Percentiles rank a stretch among this genome's conserved stretches.
phyloP scores from a whole-genome alignment of 2,797 vertebrate species.

The Brachyrhaphis roseni region DNA sequence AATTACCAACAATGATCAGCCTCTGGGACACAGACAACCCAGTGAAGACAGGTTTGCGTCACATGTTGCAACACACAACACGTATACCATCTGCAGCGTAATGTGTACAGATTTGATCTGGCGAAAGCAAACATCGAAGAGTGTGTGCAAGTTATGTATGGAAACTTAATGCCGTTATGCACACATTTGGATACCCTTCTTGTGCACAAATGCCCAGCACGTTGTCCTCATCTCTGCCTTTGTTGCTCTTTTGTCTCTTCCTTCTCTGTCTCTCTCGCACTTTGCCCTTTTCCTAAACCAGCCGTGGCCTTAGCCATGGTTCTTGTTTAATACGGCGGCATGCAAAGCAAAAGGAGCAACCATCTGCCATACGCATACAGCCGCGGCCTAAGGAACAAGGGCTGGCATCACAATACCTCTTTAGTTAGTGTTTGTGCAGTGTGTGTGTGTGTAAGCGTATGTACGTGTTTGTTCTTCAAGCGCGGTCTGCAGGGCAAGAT shows the following conservation, averaged over 20 bases:
- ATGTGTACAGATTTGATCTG: slow-evolving; percentile 1
- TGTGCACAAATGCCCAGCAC: slow-evolving; percentile 34
- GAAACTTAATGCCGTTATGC: slow-evolving; percentile 28
- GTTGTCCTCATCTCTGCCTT: slow-evolving; percentile 54
- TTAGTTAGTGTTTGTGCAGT: slow-evolving; percentile 47
- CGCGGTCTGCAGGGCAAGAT: slow-evolving; percentile 75
- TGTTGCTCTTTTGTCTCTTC: slow-evolving; percentile 62
- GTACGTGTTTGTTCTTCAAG: slow-evolving; percentile 66
- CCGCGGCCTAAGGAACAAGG: slow-evolving; percentile 65
- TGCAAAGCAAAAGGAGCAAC: slow-evolving; percentile 73
- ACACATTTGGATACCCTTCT: slow-evolving; percentile 43
- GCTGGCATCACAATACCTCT: slow-evolving; percentile 74
- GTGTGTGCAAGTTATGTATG: slow-evolving; percentile 6
- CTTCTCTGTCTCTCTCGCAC: slow-evolving; percentile 50
- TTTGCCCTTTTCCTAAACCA: slow-evolving; percentile 74
- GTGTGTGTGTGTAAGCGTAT: slow-evolving; percentile 33
- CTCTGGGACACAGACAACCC: neutral
- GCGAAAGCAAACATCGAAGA: neutral
- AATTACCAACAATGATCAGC: slow-evolving; percentile 11
- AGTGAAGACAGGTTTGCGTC: neutral
- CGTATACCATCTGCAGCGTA: slow-evolving; percentile 4
- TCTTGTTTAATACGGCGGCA: slow-evolving; percentile 76
- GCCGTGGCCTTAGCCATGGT: slow-evolving; percentile 64
- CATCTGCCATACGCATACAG: slow-evolving; percentile 77
- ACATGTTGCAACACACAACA: slow-evolving; percentile 1